Evolutionary conservation across 2,113 vertebrate genomes (phyloP).

Genomic region (Anguilla japonica): DNA sequence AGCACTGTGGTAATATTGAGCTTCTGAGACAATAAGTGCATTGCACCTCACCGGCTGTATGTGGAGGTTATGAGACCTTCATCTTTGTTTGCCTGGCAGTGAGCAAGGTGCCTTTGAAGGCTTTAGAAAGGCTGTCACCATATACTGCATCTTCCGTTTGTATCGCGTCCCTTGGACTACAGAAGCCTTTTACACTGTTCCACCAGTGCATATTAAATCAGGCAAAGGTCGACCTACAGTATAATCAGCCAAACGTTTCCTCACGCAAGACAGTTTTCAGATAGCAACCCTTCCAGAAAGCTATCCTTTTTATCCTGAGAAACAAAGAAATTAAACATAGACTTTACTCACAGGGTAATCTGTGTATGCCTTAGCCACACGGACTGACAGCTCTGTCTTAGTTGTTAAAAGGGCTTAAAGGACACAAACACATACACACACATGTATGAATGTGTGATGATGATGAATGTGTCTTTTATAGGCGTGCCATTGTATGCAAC

Average conservation of each 20-base stretch:
- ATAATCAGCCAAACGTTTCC: too few species aligned
- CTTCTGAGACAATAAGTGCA: background rate
- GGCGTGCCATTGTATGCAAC: background rate
- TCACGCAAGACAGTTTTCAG: too few species aligned
- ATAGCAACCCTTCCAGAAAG: too few species aligned
- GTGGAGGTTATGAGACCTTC: slow-evolving; percentile 5
- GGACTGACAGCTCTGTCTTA: background rate
- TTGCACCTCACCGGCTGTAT: background rate
- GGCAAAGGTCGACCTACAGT: too few species aligned
- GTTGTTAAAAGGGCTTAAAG: too few species aligned
- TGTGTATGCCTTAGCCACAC: background rate
- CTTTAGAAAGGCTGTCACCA: slow-evolving; percentile 8
- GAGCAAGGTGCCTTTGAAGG: slow-evolving; percentile 10
- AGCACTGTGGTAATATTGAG: background rate
- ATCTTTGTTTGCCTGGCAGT: background rate
- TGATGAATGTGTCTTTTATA: slow-evolving; percentile 5
- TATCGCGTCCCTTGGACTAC: background rate
- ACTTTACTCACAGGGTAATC: background rate
- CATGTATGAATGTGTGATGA: too few species aligned
- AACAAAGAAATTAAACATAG: too few species aligned
- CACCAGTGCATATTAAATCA: background rate
- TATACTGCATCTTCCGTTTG: background rate
- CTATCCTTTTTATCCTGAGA: too few species aligned
- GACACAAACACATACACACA: background rate
- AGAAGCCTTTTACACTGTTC: background rate